Evolutionary conservation across 2,797 vertebrate genomes (phyloP).

Genomic region (Enteromius unitaeniatus): DNA sequence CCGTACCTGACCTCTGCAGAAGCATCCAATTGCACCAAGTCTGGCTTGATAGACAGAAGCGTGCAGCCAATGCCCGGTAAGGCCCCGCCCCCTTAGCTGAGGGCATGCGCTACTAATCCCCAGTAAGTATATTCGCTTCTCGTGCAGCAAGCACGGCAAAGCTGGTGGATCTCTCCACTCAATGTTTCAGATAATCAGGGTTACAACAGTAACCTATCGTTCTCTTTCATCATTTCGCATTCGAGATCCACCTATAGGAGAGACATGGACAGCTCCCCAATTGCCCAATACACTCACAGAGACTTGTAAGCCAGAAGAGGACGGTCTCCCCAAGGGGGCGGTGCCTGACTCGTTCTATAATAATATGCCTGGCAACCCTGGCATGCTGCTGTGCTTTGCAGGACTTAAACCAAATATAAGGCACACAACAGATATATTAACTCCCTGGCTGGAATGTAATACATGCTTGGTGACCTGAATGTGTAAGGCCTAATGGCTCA

Average conservation of each 20-base stretch:
- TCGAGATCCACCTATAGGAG: background rate
- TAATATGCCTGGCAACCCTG: background rate
- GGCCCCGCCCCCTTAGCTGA: background rate
- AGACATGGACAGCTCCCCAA: background rate
- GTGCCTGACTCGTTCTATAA: background rate
- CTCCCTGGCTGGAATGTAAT: background rate
- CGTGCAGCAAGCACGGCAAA: background rate
- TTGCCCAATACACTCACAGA: background rate
- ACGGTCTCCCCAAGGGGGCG: background rate
- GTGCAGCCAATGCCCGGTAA: background rate
- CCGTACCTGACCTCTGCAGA: background rate
- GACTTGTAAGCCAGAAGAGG: background rate
- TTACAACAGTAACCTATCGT: background rate
- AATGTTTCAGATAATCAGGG: background rate
- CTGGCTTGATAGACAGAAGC: background rate
- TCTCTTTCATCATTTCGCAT: background rate
- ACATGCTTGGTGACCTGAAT: background rate
- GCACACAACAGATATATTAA: background rate
- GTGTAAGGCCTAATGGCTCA: background rate
- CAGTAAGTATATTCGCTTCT: background rate
- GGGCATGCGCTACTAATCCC: too few relatives aligned
- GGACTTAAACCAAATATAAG: background rate
- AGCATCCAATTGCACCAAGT: background rate
- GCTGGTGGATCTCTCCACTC: slow-evolving; percentile 20
- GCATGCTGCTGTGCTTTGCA: background rate